A percentile compares a stretch with the other conserved stretches of the same genome.
phyloP scores from a whole-genome alignment of 1,140 invertebrate genomes.

The Scaptomyza graminum region DNA sequence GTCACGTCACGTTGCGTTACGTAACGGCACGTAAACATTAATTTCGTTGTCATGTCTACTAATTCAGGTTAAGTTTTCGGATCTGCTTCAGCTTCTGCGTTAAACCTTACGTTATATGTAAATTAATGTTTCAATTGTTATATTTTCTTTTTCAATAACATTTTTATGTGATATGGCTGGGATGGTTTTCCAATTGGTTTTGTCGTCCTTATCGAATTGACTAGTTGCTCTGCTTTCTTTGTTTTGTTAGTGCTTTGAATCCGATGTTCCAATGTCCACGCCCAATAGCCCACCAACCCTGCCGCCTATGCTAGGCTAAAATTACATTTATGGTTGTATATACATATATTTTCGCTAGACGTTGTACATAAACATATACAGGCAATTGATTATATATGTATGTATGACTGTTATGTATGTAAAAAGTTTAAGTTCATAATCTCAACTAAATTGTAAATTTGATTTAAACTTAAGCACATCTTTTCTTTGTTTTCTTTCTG shows the following conservation, averaged over 20 bases:
- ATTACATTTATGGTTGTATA: conserved; percentile 51
- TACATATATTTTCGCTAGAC: conserved; percentile 72
- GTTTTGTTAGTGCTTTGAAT: too few relatives aligned
- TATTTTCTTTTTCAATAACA: too few relatives aligned
- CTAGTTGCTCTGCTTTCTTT: too few relatives aligned
- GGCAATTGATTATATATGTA: conserved; percentile 28
- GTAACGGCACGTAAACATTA: not conserved
- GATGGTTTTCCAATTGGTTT: too few relatives aligned
- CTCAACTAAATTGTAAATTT: conserved; percentile 81
- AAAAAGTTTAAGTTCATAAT: conserved; percentile 64
- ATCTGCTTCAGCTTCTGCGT: not conserved
- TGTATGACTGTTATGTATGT: conserved; percentile 30
- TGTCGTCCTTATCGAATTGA: too few relatives aligned
- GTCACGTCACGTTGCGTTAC: conserved; percentile 19
- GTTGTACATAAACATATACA: conserved; percentile 54
- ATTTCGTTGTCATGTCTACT: not conserved
- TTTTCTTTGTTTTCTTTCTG: conserved; percentile 72
- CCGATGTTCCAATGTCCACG: not conserved
- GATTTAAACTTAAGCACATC: conserved; percentile 79
- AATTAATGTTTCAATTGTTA: too few relatives aligned
- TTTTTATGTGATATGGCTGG: too few relatives aligned
- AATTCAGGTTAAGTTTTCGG: not conserved
- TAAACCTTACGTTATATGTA: too few relatives aligned
- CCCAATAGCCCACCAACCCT: conserved; percentile 29
- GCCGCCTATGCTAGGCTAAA: conserved; percentile 38